phyloP scores from a whole-genome alignment of 1,140 invertebrate species.

The Drosophila cardini region DNA sequence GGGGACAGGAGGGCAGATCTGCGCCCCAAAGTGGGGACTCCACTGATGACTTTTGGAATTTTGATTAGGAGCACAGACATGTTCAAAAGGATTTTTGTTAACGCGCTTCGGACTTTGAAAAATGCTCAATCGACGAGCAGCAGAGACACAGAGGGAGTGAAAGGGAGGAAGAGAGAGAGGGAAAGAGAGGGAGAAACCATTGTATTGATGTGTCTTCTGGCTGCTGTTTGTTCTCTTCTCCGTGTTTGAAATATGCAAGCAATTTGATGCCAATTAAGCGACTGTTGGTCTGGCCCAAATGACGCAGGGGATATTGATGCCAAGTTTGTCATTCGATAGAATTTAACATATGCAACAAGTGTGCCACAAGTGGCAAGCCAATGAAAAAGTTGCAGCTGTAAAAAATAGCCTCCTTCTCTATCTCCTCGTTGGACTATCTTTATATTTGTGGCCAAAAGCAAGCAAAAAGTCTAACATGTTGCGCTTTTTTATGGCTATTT shows the following conservation, averaged over 20 bases:
- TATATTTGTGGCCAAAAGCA: conserved; percentile 8
- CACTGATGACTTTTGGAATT: conserved; percentile 81
- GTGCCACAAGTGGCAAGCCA: conserved; percentile 16
- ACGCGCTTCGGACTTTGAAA: conserved; percentile 81
- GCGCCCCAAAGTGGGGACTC: conserved; percentile 59
- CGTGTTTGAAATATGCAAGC: conserved; percentile 73
- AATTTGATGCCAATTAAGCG: conserved; percentile 81
- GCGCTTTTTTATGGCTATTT: conserved; percentile 73
- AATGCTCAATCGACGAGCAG: conserved; percentile 44
- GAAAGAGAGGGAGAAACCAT: conserved; percentile 39
- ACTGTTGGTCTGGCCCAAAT: conserved; percentile 13
- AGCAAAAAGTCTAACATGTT: conserved; percentile 60
- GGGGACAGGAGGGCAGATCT: conserved; percentile 24
- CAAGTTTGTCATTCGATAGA: conserved; percentile 40
- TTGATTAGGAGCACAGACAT: conserved; percentile 82
- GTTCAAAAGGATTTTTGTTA: conserved; percentile 83
- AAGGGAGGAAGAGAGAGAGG: not conserved
- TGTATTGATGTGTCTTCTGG: conserved; percentile 73
- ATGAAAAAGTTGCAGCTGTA: not conserved
- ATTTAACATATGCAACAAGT: conserved; percentile 43
- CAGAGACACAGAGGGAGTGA: not conserved
- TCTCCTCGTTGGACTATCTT: conserved; percentile 8
- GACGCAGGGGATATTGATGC: not conserved
- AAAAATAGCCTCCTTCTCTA: not conserved
- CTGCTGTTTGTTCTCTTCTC: conserved; percentile 23